Evolutionary conservation across 2,797 vertebrate species (phyloP).

Genomic region (Gambelia wislizenii): DNA sequence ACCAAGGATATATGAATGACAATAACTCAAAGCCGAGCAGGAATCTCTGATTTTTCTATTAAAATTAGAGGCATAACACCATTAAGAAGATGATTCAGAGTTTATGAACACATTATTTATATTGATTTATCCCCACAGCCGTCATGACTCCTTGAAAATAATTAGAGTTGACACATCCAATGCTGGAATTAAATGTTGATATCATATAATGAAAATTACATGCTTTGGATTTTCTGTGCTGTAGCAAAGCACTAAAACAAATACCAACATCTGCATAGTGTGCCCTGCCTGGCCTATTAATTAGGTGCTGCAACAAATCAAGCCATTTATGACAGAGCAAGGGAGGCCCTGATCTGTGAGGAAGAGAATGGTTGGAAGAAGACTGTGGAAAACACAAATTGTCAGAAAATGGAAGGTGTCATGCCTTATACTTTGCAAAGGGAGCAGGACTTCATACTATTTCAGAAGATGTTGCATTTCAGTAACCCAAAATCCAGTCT

Average conservation of each 20-base stretch:
- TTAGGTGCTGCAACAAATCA: neutral
- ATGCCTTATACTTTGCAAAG: neutral
- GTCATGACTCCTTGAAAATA: conserved; percentile 74
- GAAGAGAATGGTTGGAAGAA: neutral
- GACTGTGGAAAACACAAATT: neutral
- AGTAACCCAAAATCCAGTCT: neutral
- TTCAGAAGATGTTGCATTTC: neutral
- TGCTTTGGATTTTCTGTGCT: conserved; percentile 44
- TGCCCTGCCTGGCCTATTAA: neutral
- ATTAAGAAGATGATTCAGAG: conserved; percentile 61
- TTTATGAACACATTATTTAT: conserved; percentile 73
- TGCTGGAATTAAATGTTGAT: conserved; percentile 65
- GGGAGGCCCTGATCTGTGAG: neutral
- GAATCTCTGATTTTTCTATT: conserved; percentile 47
- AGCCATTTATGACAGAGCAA: neutral
- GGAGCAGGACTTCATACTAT: neutral
- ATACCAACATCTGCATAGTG: neutral
- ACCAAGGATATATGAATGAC: conserved; percentile 24
- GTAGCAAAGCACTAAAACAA: conserved; percentile 7
- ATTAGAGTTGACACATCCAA: conserved; percentile 72
- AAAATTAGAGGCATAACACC: conserved; percentile 53
- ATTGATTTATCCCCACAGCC: conserved; percentile 74
- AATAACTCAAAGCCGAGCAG: conserved; percentile 52
- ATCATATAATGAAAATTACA: conserved; percentile 54
- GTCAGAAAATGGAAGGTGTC: neutral